Evolutionary conservation across 2,113 vertebrate genomes (phyloP), one percentile per base, ranked within the genome.

Genomic region (Illadopsis cleaveri): DNA sequence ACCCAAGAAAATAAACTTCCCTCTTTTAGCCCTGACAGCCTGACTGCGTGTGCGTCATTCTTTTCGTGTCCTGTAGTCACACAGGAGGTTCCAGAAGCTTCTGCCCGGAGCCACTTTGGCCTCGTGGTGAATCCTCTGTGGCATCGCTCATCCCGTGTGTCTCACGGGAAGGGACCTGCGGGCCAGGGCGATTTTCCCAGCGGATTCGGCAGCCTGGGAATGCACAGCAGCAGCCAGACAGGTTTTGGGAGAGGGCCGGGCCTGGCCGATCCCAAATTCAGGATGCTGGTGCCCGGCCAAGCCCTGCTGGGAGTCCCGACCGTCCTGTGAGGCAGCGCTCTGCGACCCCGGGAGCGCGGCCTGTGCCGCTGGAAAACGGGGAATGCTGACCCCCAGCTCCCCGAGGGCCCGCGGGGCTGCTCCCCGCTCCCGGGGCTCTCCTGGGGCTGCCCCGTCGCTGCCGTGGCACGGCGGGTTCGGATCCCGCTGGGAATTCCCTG

Each of bases 61-160:
- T 45, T 45, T 45, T 20, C 19, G 18, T 20, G 44, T 45, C 44
- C 19, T 45, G 18, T 45, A 45, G 9, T 5, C 8, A 45, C 44
- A 45, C 44, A 20, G 44, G 44, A 47, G 47, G 45, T 47, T 45
- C 45, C 45, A 0, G 51, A 80, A 48, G 0, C 38, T 9, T 14
- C 53, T 48, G 47, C 42, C 48, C 22, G 3, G 35, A 47, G 15
- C 60, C 37, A 1, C 12, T 65, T 3, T 10, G 56, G 35, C 53
- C 33, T n/a, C 33, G 0, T 0, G 2, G 2, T 1, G 25, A 30
- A 54, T 2, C 9, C 53, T 27, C 45, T 4, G 10, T 16, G 25
- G 38, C 22, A 5, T 20, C 0, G 15, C 51, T 19, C 15, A 3
- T 6, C 38, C 65, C 0, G 0, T 1, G 28, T 17, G 71, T 69